Evolutionary conservation across 2,113 vertebrate genomes (phyloP).

Genomic region (Dolichotis patagonum): DNA sequence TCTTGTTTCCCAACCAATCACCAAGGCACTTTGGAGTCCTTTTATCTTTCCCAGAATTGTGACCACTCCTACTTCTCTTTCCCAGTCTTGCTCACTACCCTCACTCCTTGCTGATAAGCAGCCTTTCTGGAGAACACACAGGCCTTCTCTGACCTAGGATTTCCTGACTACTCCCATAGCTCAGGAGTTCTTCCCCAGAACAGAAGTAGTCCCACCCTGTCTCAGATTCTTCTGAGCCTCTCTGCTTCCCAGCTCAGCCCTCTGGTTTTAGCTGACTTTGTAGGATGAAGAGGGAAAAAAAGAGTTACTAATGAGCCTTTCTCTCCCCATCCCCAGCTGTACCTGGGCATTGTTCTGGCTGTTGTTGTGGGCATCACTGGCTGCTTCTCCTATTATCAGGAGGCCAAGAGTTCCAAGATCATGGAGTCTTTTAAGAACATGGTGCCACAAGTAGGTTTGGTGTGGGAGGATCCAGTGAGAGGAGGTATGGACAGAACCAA

Average conservation of each 20-base stretch:
- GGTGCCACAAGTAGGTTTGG: constrained; percentile 81
- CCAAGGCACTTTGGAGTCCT: not conserved
- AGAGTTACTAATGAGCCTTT: not conserved
- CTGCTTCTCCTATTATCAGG: constrained; percentile 85
- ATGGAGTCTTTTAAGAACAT: constrained; percentile 85
- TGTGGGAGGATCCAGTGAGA: not conserved
- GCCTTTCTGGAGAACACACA: not conserved
- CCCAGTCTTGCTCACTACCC: not conserved
- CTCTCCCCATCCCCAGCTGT: constrained; percentile 65
- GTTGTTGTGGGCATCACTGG: constrained; percentile 79
- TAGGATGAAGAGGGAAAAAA: not conserved
- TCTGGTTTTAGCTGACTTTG: not conserved
- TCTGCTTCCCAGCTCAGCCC: not conserved
- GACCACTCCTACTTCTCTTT: not conserved
- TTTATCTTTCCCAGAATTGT: not conserved
- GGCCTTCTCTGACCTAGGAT: not conserved
- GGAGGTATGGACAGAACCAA: not conserved
- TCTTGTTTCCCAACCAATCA: not conserved
- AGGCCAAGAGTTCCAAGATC: constrained; percentile 84
- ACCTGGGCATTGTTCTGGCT: constrained; percentile 73
- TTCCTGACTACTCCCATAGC: not conserved
- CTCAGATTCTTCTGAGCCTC: not conserved
- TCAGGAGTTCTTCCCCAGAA: not conserved
- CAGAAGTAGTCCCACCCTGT: not conserved
- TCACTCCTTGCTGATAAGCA: not conserved